A percentile compares a stretch with the other conserved stretches of the same genome.
Conservation (phyloP, 2,888 invertebrate species). For the Euspilapteryx auroguttella region DNA sequence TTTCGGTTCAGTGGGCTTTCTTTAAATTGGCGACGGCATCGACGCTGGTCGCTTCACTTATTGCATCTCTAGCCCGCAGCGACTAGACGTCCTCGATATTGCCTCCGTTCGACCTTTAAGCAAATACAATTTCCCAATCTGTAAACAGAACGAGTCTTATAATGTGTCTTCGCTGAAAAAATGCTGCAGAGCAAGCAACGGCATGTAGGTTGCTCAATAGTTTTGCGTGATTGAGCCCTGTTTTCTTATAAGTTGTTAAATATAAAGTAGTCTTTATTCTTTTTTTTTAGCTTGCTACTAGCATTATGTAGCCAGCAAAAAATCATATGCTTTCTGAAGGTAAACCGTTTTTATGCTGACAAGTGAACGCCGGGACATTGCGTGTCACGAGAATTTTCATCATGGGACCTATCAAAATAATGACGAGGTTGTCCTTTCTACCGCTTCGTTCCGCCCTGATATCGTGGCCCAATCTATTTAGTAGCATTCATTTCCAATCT, state of each 20-base stretch:
- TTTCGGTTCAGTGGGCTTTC: conserved; percentile 64
- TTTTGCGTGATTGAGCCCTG: no score
- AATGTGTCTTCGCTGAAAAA: no score
- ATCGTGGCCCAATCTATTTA: conserved; percentile 35
- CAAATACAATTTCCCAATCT: conserved; percentile 54
- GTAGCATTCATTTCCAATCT: conserved; percentile 34
- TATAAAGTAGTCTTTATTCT: no score
- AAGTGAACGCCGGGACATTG: conserved; percentile 49
- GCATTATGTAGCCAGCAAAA: no score
- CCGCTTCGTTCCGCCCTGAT: conserved; percentile 28
- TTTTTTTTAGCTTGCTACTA: no score
- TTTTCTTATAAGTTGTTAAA: no score
- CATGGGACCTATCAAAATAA: conserved; percentile 51
- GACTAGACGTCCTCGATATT: conserved; percentile 55
- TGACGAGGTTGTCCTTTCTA: conserved; percentile 42
- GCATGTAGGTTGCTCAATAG: no score
- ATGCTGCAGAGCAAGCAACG: no score
- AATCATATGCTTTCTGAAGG: no score
- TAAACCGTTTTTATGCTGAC: conserved; percentile 50
- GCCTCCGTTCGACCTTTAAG: conserved; percentile 56
- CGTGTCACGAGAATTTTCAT: conserved; percentile 50
- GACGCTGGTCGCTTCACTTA: conserved; percentile 52
- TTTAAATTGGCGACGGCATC: conserved; percentile 61
- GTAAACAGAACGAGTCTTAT: conserved; percentile 40
- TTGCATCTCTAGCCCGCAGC: conserved; percentile 53